Percentiles rank a stretch among this genome's conserved stretches.
Evolutionary conservation across 2,888 invertebrate genomes (phyloP).

Genomic region (Hetaerina titia): DNA sequence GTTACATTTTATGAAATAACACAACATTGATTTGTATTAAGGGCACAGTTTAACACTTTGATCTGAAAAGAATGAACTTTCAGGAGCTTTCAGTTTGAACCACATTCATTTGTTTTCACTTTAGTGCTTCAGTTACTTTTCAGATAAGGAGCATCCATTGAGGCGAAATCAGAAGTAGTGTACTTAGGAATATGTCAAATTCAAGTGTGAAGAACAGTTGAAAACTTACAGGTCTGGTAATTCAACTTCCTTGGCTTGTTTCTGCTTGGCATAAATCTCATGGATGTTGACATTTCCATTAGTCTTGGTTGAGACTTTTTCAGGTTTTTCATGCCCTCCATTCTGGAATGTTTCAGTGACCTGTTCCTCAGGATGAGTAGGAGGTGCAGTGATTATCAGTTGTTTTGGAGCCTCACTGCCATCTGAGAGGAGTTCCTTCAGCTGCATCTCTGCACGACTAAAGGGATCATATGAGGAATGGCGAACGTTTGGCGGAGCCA

Average conservation of each 20-base stretch:
- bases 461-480: slow-evolving; percentile 37
- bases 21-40: no score
- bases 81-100: neutral
- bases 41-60: no score
- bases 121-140: no score
- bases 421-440: slow-evolving; percentile 41
- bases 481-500: neutral
- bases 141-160: no score
- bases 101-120: no score
- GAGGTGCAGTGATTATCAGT: neutral
- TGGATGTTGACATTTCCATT: slow-evolving; percentile 26
- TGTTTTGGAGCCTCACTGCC: neutral
- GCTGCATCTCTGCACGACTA: slow-evolving; percentile 56
- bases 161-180: no score
- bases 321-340: neutral
- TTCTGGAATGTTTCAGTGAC: neutral
- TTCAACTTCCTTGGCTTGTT: slow-evolving; percentile 54
- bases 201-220: no score
- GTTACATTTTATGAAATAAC: no score
- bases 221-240: slow-evolving; percentile 52
- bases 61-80: no score
- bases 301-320: neutral
- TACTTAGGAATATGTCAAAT: no score
- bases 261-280: neutral
- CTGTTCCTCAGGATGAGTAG: neutral